Evolutionary conservation across 2,113 vertebrate species (phyloP), one percentile per base, ranked within the genome.

Genomic region (Hylia prasina): DNA sequence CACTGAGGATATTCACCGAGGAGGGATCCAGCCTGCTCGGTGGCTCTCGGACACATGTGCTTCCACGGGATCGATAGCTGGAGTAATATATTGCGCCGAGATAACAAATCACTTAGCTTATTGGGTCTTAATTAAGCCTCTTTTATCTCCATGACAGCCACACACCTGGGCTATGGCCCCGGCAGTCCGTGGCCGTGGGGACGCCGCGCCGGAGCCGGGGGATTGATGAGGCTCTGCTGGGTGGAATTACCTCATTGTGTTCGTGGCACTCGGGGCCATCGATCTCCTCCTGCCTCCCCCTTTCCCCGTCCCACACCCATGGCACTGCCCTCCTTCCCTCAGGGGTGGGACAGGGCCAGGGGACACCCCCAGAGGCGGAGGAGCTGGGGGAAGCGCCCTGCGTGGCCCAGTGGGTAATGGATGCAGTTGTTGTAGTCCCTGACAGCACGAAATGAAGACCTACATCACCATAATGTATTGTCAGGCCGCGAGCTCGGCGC

Each of bases 61-160:
- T 64, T 94, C 94, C 91, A 83, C 18, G 54, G 92, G 96, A 97
- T 96, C 88, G 22, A 82, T 97, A 94, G 96, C 95, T 89, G 95
- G 57, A 96, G 95, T 96, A 96, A 97, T 96, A 97, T 97, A 98
- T 97, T 82, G 93, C 93, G 15, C 93, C 47, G 27, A 97, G 97
- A 98, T 97, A 97, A 98, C 97, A 98, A 98, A 98, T 98, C 98
- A 97, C 97, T 94, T 91, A n/a, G 81, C 96, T 98, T 97, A 98
- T 98, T 98, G 98, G 96, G 97, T 96, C 97, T 98, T 98, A 98
- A 98, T 98, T 98, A 98, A 93, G 89, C 81, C 96, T 96, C 98
- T 96, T 98, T 97, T 96, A 97, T 98, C 97, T 98, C 96, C 72
- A 4, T 97, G 98, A 98, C 98, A 97, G 96, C 89, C 65, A 44